Evolutionary conservation across 1,140 invertebrate genomes (phyloP).

Genomic region (Spodoptera litura): DNA sequence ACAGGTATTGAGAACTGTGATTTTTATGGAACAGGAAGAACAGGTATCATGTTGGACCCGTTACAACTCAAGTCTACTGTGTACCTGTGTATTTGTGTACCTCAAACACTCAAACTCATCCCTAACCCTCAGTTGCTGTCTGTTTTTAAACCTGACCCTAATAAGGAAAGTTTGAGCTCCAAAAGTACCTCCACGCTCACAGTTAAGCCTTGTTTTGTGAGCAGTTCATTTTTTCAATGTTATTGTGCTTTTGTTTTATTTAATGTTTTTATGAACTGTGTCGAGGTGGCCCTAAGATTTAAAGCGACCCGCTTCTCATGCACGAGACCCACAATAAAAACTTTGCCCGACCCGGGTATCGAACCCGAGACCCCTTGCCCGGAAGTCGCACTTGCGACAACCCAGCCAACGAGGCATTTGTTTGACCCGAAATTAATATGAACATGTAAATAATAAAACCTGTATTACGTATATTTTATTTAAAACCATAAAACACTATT

Average conservation of each 20-base stretch:
- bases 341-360: no score
- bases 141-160: slow-evolving; percentile 41
- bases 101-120: slow-evolving; percentile 26
- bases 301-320: no score
- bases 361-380: no score
- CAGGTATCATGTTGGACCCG: no score
- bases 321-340: no score
- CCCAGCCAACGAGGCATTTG: no score
- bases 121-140: slow-evolving; percentile 4
- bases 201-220: neutral
- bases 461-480: no score
- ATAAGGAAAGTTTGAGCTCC: slow-evolving; percentile 24
- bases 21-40: neutral
- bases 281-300: no score
- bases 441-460: no score
- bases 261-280: neutral
- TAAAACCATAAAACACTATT: no score
- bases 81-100: slow-evolving; percentile 5
- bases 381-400: no score
- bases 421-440: no score
- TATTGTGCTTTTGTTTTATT: neutral
- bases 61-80: neutral
- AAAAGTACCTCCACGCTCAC: slow-evolving; percentile 5
- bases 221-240: neutral
- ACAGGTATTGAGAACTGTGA: neutral